Evolutionary conservation across 2,113 vertebrate genomes (phyloP).

Genomic region (Osmerus mordax): DNA sequence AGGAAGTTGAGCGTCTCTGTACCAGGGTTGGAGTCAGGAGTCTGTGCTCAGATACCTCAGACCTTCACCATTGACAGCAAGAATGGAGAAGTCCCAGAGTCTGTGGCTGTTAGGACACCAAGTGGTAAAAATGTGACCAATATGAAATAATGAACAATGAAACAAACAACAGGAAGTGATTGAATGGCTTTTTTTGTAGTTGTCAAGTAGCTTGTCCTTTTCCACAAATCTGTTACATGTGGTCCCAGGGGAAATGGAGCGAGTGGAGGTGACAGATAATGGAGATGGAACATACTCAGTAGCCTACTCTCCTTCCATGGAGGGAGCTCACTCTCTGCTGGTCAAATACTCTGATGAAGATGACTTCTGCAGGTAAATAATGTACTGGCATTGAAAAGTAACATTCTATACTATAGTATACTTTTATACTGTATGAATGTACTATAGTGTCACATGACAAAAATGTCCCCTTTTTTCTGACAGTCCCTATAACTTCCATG

Average conservation of each 20-base stretch:
- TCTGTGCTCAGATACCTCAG: conserved; percentile 78
- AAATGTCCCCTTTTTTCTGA: too few relatives aligned
- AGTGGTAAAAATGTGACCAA: too few relatives aligned
- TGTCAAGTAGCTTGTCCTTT: too few relatives aligned
- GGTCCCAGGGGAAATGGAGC: conserved; percentile 17
- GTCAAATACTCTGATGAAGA: conserved; percentile 80
- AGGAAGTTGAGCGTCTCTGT: conserved; percentile 79
- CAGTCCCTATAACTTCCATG: conserved; percentile 11
- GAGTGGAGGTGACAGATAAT: conserved; percentile 74
- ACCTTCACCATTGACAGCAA: conserved; percentile 71
- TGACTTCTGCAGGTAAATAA: conserved; percentile 75
- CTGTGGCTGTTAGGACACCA: conserved; percentile 58
- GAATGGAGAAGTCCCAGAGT: conserved; percentile 74
- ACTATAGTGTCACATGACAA: too few relatives aligned
- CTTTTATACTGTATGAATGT: too few relatives aligned
- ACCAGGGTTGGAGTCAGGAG: conserved; percentile 76
- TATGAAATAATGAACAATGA: too few relatives aligned
- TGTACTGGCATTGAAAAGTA: too few relatives aligned
- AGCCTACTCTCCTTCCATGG: conserved; percentile 75
- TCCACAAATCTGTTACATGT: too few relatives aligned
- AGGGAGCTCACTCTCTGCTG: conserved; percentile 76
- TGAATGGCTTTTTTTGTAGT: too few relatives aligned
- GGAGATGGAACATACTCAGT: conserved; percentile 79
- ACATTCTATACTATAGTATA: too few relatives aligned
- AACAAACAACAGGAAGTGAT: too few relatives aligned